phyloP scores from a whole-genome alignment of 2,797 vertebrate genomes.

The Propithecus perrieri region DNA sequence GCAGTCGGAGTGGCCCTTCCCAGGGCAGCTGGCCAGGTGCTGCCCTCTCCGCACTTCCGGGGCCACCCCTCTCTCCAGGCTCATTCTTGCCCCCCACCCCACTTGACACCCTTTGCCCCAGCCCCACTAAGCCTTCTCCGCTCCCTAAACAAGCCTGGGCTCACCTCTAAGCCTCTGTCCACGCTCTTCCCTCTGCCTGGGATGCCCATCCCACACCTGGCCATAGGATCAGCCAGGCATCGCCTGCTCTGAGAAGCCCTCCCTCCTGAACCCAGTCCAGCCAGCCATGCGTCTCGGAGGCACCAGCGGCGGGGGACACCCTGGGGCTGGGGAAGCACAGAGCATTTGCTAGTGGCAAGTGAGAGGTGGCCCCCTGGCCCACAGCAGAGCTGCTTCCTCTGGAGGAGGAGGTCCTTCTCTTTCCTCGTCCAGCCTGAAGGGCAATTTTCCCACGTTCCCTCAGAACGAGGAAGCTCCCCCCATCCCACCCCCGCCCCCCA shows the following conservation, averaged over 20 bases:
- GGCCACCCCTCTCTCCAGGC: background rate
- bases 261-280: background rate
- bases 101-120: background rate
- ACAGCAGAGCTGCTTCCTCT: background rate
- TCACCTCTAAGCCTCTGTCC: background rate
- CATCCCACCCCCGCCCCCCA: background rate
- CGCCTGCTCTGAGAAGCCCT: background rate
- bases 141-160: background rate
- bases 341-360: accelerated
- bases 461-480: constrained; percentile 37
- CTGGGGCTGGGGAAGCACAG: accelerated
- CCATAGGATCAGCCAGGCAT: accelerated
- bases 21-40: accelerated
- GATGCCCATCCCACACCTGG: background rate
- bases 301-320: accelerated
- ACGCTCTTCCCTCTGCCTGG: background rate
- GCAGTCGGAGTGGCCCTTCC: background rate
- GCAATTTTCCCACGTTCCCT: constrained; percentile 2
- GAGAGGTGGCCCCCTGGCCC: background rate
- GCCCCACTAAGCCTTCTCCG: too few species aligned
- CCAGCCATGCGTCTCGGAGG: accelerated
- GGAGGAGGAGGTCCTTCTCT: background rate
- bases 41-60: background rate
- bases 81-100: too few species aligned
- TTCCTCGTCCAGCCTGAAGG: background rate